Conservation (phyloP, 1,140 invertebrate genomes). For the Galleria mellonella region DNA sequence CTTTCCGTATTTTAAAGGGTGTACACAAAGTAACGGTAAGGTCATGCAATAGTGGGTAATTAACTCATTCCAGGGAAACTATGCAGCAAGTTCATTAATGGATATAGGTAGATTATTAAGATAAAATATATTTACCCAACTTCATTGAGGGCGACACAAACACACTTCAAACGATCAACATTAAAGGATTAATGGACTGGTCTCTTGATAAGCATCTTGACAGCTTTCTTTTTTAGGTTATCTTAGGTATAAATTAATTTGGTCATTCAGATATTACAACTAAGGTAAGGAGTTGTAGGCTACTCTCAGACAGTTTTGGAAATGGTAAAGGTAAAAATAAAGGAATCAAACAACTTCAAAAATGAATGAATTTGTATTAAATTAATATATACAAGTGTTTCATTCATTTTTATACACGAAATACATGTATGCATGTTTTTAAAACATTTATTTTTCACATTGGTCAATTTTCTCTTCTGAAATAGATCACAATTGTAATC, state of each 20-base stretch:
- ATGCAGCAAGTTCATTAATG: slow-evolving; percentile 54
- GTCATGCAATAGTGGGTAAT: slow-evolving; percentile 55
- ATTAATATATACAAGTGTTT: slow-evolving; percentile 8
- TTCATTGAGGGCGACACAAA: slow-evolving; percentile 65
- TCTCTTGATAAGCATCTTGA: slow-evolving; percentile 69
- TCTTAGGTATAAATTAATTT: slow-evolving; percentile 11
- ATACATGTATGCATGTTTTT: slow-evolving; percentile 31
- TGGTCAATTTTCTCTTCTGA: slow-evolving; percentile 48
- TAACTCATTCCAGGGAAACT: slow-evolving; percentile 67
- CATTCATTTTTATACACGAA: slow-evolving; percentile 33
- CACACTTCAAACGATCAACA: slow-evolving; percentile 57
- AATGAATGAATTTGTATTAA: neutral
- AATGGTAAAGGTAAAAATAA: slow-evolving; percentile 27
- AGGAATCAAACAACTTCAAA: slow-evolving; percentile 17
- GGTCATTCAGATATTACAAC: slow-evolving; percentile 13
- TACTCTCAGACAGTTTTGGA: neutral
- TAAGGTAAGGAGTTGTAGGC: neutral
- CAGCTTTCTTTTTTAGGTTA: slow-evolving; percentile 51
- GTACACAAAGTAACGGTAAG: slow-evolving; percentile 32
- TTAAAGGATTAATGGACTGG: slow-evolving; percentile 42
- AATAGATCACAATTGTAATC: slow-evolving; percentile 53
- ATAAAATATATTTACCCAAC: slow-evolving; percentile 70
- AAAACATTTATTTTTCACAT: slow-evolving; percentile 67
- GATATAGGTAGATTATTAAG: slow-evolving; percentile 53
- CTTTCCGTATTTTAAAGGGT: slow-evolving; percentile 37